Evolutionary conservation across 64 coral and sea anemone species (phyloP).

Genomic region (Porites lutea): DNA sequence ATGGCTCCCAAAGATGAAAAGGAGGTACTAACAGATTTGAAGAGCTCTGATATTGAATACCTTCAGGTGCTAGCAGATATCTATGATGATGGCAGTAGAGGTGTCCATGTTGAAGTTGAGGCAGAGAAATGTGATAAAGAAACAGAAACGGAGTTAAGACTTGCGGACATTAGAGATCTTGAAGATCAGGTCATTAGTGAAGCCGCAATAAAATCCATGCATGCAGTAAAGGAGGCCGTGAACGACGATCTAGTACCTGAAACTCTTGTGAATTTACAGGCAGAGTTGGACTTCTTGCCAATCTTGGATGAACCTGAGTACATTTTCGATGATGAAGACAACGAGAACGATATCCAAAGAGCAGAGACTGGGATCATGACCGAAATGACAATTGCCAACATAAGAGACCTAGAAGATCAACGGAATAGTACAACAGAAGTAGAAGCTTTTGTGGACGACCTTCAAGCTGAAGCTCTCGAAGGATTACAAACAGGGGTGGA

Average conservation of each 20-base stretch:
- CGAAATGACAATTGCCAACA: conserved; percentile 18
- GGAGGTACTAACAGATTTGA: conserved; percentile 33
- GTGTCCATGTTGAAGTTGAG: not conserved
- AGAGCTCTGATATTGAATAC: conserved; percentile 35
- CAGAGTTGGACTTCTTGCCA: conserved; percentile 24
- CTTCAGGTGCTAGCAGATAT: not conserved
- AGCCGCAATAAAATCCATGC: not conserved
- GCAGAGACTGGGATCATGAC: conserved; percentile 22
- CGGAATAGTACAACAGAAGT: not conserved
- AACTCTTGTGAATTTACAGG: conserved; percentile 14
- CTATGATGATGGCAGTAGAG: not conserved
- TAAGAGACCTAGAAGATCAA: conserved; percentile 50
- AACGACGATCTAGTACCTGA: not conserved
- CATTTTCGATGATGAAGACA: conserved; percentile 24
- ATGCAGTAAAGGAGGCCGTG: not conserved
- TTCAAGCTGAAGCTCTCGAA: conserved; percentile 2
- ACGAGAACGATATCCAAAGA: not conserved
- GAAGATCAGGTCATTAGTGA: conserved; percentile 8
- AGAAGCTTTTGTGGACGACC: not conserved
- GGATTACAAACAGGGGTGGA: conserved; percentile 21
- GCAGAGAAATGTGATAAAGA: conserved; percentile 1
- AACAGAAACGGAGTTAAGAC: conserved; percentile 14
- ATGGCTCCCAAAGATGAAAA: conserved; percentile 45
- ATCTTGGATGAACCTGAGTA: conserved; percentile 34
- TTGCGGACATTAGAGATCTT: conserved; percentile 43